These are phyloP conservation scores for Danio jaintianensis DNA, from an alignment of 2,797 vertebrate genomes.

Conservation along the genomic window DNA sequence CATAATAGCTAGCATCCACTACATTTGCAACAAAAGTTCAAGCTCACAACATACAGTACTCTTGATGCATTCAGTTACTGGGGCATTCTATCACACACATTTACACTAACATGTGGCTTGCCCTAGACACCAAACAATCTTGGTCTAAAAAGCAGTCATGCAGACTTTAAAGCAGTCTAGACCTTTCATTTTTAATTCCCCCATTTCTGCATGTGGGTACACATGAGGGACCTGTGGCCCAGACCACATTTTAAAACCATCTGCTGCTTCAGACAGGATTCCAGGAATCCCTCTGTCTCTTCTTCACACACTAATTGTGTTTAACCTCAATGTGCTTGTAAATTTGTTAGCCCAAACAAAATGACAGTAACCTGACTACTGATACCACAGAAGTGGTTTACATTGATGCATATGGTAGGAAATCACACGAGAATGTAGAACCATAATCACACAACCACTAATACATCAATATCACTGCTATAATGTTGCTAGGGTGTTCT, in stretches of 20 bases:
- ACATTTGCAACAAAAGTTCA: background rate
- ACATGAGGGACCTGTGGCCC: slow-evolving; percentile 22
- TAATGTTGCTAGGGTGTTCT: too few relatives aligned
- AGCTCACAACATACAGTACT: background rate
- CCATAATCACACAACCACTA: background rate
- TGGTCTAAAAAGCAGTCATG: slow-evolving; percentile 18
- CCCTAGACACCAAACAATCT: slow-evolving; percentile 30
- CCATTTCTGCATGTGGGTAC: slow-evolving; percentile 20
- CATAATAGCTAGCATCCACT: too few relatives aligned
- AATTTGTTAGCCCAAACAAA: background rate
- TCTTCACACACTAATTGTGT: background rate
- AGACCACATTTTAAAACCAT: slow-evolving; percentile 48
- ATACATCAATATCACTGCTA: background rate
- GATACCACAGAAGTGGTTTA: background rate
- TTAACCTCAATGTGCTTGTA: background rate
- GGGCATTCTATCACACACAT: background rate
- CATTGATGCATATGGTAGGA: background rate
- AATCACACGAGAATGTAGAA: background rate
- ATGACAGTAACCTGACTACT: background rate
- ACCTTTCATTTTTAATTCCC: slow-evolving; percentile 40
- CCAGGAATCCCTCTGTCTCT: slow-evolving; percentile 17
- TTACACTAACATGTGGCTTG: background rate
- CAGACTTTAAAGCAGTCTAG: slow-evolving; percentile 19
- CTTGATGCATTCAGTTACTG: background rate
- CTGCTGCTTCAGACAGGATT: slow-evolving; percentile 18